Conservation (phyloP, 2,888 invertebrate species). For the Apodemia mormo region DNA sequence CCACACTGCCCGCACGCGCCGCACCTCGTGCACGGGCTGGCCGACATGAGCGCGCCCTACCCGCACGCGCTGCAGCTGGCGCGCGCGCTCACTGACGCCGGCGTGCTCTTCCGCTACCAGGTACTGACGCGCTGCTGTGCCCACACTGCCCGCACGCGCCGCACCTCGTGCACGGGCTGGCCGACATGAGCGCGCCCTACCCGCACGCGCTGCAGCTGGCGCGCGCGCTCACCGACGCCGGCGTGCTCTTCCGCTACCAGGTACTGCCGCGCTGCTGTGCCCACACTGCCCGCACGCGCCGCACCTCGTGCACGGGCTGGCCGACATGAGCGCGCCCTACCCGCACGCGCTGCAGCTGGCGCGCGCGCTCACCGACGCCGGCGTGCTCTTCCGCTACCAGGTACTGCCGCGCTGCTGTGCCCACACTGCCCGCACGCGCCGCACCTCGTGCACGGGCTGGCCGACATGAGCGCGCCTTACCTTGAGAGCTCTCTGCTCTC, state of each 20-base stretch:
- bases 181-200: conserved; percentile 96
- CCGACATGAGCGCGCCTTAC: conserved; percentile 96
- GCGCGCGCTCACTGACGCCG: conserved; percentile 92
- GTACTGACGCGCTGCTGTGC: conserved; percentile 64
- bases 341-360: conserved; percentile 95
- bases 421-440: conserved; percentile 84
- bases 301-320: conserved; percentile 95
- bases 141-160: conserved; percentile 84
- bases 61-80: conserved; percentile 96
- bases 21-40: conserved; percentile 95
- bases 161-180: conserved; percentile 95
- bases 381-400: conserved; percentile 95
- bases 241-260: conserved; percentile 95
- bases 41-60: conserved; percentile 96
- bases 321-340: conserved; percentile 96
- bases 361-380: conserved; percentile 92
- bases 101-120: conserved; percentile 95
- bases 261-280: conserved; percentile 67
- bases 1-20: conserved; percentile 84
- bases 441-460: conserved; percentile 95
- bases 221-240: conserved; percentile 92
- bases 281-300: conserved; percentile 84
- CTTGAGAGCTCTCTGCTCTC: conserved; percentile 44
- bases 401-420: conserved; percentile 65
- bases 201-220: conserved; percentile 96